Base-by-base conservation (phyloP, 2,797 vertebrate genomes). In the Tragelaphus eurycerus region DNA sequence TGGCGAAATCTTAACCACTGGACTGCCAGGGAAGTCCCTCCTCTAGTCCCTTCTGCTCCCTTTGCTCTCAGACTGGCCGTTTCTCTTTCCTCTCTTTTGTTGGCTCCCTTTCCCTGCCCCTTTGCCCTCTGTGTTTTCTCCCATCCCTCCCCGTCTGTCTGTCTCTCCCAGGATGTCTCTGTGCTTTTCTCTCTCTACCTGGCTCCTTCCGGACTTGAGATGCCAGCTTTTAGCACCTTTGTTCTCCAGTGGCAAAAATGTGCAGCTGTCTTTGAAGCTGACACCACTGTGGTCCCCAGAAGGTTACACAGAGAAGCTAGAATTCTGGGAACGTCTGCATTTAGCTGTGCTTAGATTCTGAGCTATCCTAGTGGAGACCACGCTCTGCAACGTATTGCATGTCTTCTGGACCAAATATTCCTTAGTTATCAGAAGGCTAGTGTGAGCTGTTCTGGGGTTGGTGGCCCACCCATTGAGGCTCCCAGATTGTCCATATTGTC, bases 331-430 rank as follows among this genome's bases (percentile, higher is more conserved):
- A 64, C 15, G 82, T 67, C 25, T 85, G 52, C 64, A 62, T 64
- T 92, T 93, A 93, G 57, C 67, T 90, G 92, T 97, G 84, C 91
- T 97, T 96, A 27, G 74, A 86, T 90, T 94, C 27, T 74, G 87
- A 93, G 92, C 57, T n/a, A 57, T 64, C 90, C 85, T 79, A 93
- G 48, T 74, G 89, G 57, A 31, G 79, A 82, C 89, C 15, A 43
- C 15, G 29, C 29, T 1, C 93, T 95, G 76, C 91, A 92, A 43
- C 7, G 62, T 43, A 93, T 83, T 86, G 86, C 90, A 83, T 59
- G 16, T 62, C 79, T 95, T 89, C 94, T 34, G 93, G 96, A 31
- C 86, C 46, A 64, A 93, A 84, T 93, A 27, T 88, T 90, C 57
- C 83, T 57, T 89, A 95, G 76, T 97, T 83, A 93, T 67, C 78